These are phyloP conservation scores for Gracilinanus agilis DNA, from an alignment of 2,113 vertebrate species.

Conservation along the genomic window DNA sequence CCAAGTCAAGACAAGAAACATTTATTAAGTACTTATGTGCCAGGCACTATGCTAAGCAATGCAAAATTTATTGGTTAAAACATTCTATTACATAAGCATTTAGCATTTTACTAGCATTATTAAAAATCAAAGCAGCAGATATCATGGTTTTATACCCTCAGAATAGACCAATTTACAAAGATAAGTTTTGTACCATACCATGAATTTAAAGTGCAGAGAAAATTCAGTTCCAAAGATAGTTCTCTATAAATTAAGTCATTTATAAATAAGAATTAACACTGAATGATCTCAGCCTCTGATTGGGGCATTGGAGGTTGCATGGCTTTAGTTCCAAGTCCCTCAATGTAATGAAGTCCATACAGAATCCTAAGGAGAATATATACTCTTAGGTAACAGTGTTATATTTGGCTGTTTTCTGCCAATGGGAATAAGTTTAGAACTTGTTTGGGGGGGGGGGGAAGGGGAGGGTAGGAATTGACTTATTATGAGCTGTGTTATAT, in stretches of 20 bases:
- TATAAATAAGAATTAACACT: neutral
- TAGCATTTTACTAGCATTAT: neutral
- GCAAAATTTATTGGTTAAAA: neutral
- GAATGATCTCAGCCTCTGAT: constrained; percentile 35
- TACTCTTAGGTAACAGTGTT: constrained; percentile 26
- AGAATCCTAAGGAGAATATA: constrained; percentile 56
- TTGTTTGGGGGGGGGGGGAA: constrained; percentile 22
- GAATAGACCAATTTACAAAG: neutral
- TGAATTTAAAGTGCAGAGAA: neutral
- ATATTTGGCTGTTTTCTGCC: constrained; percentile 58
- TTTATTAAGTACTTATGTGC: neutral
- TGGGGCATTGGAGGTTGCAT: constrained; percentile 29
- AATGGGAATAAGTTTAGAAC: constrained; percentile 55
- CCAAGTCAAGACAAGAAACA: neutral
- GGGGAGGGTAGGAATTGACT: neutral
- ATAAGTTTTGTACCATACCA: neutral
- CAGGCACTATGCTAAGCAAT: neutral
- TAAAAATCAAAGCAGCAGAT: neutral
- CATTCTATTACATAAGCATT: constrained; percentile 10
- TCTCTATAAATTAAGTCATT: constrained; percentile 25
- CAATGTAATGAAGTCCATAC: constrained; percentile 9
- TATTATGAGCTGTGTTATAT: constrained; percentile 29
- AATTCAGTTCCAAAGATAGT: constrained; percentile 38
- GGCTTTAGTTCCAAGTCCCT: constrained; percentile 12
- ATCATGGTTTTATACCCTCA: neutral